Evolutionary conservation across 2,888 invertebrate genomes (phyloP), one percentile per base, ranked within the genome.

Genomic region (Melanargia galathea): DNA sequence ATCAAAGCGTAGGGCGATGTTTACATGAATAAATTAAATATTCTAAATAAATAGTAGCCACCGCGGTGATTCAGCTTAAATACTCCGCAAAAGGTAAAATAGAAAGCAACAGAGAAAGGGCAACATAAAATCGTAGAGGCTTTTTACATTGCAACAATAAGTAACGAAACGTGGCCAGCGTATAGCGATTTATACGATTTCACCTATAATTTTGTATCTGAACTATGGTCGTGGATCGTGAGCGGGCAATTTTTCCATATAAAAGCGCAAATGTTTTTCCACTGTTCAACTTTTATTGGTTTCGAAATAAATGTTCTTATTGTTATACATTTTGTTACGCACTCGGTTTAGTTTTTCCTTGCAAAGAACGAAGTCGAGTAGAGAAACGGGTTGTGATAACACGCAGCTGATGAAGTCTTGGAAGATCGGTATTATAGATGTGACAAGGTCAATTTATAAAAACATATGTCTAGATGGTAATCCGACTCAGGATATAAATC

Each of bases 41-140:
- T 52, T 35, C 20, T 35, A 43, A 22, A 35, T 51, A 43, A 20
- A 48, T 24, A 20, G 66, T 65, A 67, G 69, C 73, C 67, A 66
- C 48, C 35, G 13, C 16, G 20, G 18, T 58, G 58, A 58, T 22
- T 58, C 43, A 58, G 69, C 59, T 68, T 63, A 70, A 70, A 71
- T 65, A 71, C 72, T 73, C 72, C 68, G 66, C 71, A 75, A 74
- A 77, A 75, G 67, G 72, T 76, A 77, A 78, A 81, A 76, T 80
- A 82, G 81, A 84, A 86, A 83, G 82, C 75, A 74, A 74, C 66
- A 78, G 81, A 82, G 83, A 85, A 84, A 83, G 83, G 83, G 82
- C 79, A 68, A 69, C 66, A 72, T 73, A 67, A 71, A 75, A 75
- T 73, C 70, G 70, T 71, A 74, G 69, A 68, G 72, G 74, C 72